These are phyloP conservation scores for Lepidurus packardi DNA, from an alignment of 1,140 invertebrate species.

Conservation along the genomic window DNA sequence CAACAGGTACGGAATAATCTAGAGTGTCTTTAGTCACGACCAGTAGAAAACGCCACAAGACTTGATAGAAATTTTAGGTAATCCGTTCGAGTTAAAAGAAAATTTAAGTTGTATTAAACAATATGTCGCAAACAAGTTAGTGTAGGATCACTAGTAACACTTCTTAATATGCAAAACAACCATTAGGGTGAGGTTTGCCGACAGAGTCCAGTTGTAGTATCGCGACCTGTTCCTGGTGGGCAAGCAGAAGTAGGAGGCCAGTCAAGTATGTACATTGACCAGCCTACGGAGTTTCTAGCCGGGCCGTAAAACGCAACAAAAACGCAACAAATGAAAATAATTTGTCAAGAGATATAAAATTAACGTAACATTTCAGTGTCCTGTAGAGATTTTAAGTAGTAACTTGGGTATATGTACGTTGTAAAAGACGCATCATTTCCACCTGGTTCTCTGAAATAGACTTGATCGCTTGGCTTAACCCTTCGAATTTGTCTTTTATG, in stretches of 20 bases:
- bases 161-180: background rate
- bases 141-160: no score
- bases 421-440: no score
- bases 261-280: conserved; percentile 34
- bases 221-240: conserved; percentile 28
- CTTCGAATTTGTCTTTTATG: background rate
- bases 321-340: background rate
- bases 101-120: no score
- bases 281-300: conserved; percentile 33
- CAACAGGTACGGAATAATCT: no score
- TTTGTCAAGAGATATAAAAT: background rate
- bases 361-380: background rate
- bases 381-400: background rate
- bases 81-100: no score
- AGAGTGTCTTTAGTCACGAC: no score
- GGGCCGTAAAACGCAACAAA: no score
- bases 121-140: no score
- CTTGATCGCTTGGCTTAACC: background rate
- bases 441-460: no score
- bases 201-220: background rate
- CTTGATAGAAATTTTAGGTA: no score
- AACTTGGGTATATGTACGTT: background rate
- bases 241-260: conserved; percentile 36
- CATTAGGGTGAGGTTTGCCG: background rate
- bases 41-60: no score